Base-by-base conservation (phyloP, 2,797 vertebrate species). In the Enteromius afrohamiltoni region DNA sequence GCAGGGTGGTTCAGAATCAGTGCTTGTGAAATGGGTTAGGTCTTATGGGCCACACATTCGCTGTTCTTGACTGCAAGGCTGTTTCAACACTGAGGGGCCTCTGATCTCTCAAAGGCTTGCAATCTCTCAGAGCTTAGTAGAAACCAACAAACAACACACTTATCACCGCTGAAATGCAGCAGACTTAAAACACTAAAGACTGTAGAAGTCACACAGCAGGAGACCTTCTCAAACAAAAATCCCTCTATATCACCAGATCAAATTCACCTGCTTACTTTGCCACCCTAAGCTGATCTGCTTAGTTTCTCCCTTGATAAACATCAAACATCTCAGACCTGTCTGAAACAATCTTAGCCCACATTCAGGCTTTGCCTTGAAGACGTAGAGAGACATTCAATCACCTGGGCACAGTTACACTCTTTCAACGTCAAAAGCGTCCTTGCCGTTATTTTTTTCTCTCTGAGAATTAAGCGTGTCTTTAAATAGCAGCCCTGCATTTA, bases 331-430 rank as follows among this genome's bases (percentile, higher is more conserved):
- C 17, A 7, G 64, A 55, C 37, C 19, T 21, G 9, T n/a, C 37
- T 71, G 26, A 80, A 62, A 70, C 42, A 34, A 37, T 81, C 21
- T 23, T 53, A 49, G 19, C 10, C 16, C 45, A 45, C 53, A 60
- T 71, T 70, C 40, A 80, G 71, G 67, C 37, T 42, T 60, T 4
- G 3, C 67, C 37, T 65, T 64, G 45, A 65, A 76, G 47, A 67
- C 34, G 40, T 29, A 53, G 62, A 83, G 65, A 53, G 47, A 53
- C 45, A 76, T 53, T 29, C 73, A 83, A 58, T 83, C 73, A 53
- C 58, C 45, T 53, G 31, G 31, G 11, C 60, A 53, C 29, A 23
- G 70, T 6, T 42, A 62, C 53, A 6, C n/a, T 67, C 34, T 55
- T 75, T 53, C 9, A 76, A 74, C 42, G 23, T 74, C 58, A 65